A percentile compares a stretch with the other conserved stretches of the same genome.
These are phyloP conservation scores for Mormyrus proboscirostris DNA, from an alignment of 2,797 vertebrate species.

Conservation along the genomic window DNA sequence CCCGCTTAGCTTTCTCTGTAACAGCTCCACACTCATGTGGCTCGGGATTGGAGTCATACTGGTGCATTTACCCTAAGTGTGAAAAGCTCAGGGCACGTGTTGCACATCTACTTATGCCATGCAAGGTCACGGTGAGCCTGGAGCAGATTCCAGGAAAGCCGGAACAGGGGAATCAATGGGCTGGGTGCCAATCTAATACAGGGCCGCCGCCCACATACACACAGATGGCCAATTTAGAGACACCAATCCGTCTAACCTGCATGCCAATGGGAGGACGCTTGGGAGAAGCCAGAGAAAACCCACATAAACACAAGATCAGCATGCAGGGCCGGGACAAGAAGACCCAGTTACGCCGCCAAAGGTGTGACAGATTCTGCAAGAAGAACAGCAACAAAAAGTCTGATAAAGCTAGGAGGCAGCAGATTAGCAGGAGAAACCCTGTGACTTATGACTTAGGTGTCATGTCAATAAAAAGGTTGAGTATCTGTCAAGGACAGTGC, in stretches of 20 bases:
- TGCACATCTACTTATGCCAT: neutral
- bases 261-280: neutral
- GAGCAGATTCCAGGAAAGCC: neutral
- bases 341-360: neutral
- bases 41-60: neutral
- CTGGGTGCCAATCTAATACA: neutral
- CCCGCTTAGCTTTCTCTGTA: neutral
- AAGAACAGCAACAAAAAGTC: neutral
- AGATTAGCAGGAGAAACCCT: neutral
- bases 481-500: neutral
- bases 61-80: neutral
- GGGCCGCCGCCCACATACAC: neutral
- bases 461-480: neutral
- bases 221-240: slow-evolving; percentile 1
- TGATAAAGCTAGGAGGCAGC: neutral
- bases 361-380: neutral
- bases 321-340: neutral
- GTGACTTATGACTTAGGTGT: neutral
- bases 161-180: neutral
- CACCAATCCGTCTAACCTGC: neutral
- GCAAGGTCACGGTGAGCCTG: neutral
- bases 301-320: neutral
- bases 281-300: neutral
- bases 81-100: slow-evolving; percentile 4
- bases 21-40: neutral